A percentile compares a stretch with the other conserved stretches of the same genome.
Evolutionary conservation across 2,113 vertebrate species (phyloP).

Genomic region (Panthera tigris): DNA sequence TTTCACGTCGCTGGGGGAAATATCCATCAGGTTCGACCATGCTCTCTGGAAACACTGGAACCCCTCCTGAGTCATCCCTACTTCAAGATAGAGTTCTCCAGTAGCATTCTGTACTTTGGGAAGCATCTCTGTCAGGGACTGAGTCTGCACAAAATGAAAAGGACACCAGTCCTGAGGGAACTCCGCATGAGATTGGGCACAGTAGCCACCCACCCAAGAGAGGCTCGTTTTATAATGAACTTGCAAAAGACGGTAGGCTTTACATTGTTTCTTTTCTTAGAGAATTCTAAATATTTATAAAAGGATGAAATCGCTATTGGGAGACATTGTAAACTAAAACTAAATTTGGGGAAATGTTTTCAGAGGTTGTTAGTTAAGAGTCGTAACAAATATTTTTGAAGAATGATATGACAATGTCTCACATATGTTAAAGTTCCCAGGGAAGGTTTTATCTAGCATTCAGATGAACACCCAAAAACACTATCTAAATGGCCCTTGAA

Average conservation of each 20-base stretch:
- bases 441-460: not conserved
- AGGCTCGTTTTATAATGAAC: not conserved
- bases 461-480: not conserved
- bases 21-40: not conserved
- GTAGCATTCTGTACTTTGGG: not conserved
- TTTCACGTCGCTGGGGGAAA: not conserved
- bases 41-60: slow-evolving; percentile 49
- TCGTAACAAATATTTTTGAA: not conserved
- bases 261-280: not conserved
- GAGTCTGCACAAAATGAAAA: not conserved
- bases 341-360: not conserved
- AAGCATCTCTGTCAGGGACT: not conserved
- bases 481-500: not conserved
- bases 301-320: not conserved
- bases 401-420: not conserved
- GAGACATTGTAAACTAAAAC: not conserved
- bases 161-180: not conserved
- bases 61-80: slow-evolving; percentile 1
- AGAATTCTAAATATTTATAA: not conserved
- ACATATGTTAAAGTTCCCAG: not conserved
- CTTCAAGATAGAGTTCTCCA: slow-evolving; percentile 47
- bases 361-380: not conserved
- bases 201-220: accelerated
- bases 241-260: not conserved
- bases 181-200: not conserved